Percentiles rank a stretch among this genome's conserved stretches.
Conservation (phyloP, 1,140 invertebrate species). For the Papilio polytes region DNA sequence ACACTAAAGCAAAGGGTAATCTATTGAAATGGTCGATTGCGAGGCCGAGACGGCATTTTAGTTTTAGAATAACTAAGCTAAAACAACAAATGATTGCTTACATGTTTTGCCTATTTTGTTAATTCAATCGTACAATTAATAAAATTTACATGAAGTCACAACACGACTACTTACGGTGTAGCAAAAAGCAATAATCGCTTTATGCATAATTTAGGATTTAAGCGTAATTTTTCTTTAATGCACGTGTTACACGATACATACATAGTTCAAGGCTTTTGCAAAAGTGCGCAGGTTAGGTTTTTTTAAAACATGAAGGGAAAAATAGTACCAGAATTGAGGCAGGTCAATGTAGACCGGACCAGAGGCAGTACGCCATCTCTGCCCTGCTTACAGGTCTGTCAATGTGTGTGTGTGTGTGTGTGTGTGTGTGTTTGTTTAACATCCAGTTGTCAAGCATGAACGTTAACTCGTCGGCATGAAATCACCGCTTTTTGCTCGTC, state of each 20-base stretch:
- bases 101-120: background rate
- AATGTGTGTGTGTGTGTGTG: background rate
- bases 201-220: too few relatives aligned
- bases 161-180: background rate
- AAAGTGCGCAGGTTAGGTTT: background rate
- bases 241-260: too few relatives aligned
- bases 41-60: background rate
- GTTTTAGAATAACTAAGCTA: background rate
- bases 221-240: too few relatives aligned
- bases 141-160: background rate
- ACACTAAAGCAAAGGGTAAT: background rate
- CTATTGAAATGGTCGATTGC: background rate
- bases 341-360: background rate
- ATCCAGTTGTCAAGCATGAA: background rate
- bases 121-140: background rate
- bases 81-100: background rate
- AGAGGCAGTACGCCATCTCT: too few relatives aligned
- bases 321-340: background rate
- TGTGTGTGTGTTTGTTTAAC: background rate
- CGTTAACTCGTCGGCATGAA: background rate
- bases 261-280: too few relatives aligned
- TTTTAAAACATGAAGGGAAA: background rate
- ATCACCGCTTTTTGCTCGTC: background rate
- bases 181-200: too few relatives aligned
- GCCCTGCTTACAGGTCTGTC: too few relatives aligned